Evolutionary conservation across 2,113 vertebrate species (phyloP), one percentile per base, ranked within the genome.

Genomic region (Misgurnus mizolepis): DNA sequence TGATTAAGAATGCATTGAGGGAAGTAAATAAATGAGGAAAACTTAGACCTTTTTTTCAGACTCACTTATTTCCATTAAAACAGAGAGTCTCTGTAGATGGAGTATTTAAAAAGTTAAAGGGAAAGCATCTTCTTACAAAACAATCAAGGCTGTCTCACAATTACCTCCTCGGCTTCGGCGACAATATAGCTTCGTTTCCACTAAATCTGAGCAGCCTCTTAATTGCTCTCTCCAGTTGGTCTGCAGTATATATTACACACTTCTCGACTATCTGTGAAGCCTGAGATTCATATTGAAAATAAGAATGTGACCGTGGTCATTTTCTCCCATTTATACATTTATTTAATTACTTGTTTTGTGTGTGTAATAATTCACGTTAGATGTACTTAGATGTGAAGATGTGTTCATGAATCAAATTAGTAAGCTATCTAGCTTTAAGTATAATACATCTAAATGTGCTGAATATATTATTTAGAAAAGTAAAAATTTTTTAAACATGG

Each of bases 1-100:
- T 89, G 90, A 93, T 92, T 91, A 91, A 87, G 88, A 91, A 90
- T 86, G 88, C 87, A 88, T 91, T 91, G 87, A 89, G 85, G 86
- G 84, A 87, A 81, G 74, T 80, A 83, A 89, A 87, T 90, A 86
- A 88, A 91, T 85, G 85, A 86, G 84, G 66, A 86, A 83, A 86
- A 85, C 83, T 78, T 83, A 70, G 55, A 69, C 76, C 79, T 81
- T 79, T 82, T 85, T 85, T 82, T 76, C 83, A 49, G 75, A 86
- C 66, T 89, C 78, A 76, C 76, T 73, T 47, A 67, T 87, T 88
- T 88, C 79, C 86, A 86, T 87, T 83, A 76, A 87, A 88, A 78
- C 45, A 66, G 70, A 66, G 70, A 58, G 67, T 79, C 79, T 82
- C 67, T 82, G 71, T 85, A 80, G 76, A 77, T 84, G 79, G 58